Conservation (phyloP, 2,797 vertebrate genomes). For the Morelia viridis region DNA sequence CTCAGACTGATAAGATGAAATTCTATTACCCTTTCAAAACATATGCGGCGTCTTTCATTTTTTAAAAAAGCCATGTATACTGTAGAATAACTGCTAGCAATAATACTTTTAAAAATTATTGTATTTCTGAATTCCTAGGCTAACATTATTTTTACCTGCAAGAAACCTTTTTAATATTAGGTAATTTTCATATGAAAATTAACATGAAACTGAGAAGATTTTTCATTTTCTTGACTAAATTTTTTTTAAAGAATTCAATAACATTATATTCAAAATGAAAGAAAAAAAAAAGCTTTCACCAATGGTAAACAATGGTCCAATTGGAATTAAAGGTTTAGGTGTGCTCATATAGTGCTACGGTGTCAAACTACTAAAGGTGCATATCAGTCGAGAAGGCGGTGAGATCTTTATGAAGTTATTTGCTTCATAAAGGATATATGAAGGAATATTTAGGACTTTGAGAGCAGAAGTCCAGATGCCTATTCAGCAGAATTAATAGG, state of each 20-base stretch:
- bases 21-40: conserved; percentile 32
- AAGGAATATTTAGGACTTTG: background rate
- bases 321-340: background rate
- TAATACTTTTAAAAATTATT: background rate
- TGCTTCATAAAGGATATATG: too few relatives aligned
- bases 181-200: background rate
- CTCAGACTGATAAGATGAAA: conserved; percentile 46
- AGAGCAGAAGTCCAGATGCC: background rate
- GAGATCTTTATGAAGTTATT: background rate
- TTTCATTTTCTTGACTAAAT: background rate
- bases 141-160: background rate
- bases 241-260: background rate
- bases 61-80: background rate
- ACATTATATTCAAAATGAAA: background rate
- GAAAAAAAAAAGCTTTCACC: background rate
- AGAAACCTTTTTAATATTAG: background rate
- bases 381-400: background rate
- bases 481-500: conserved; percentile 1
- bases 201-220: background rate
- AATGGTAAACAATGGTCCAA: background rate
- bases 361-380: background rate
- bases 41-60: conserved; percentile 13
- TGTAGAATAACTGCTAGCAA: background rate
- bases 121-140: background rate
- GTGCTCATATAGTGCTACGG: background rate